Base-by-base conservation (phyloP, 2,888 invertebrate species). In the Ametastegia equiseti region DNA sequence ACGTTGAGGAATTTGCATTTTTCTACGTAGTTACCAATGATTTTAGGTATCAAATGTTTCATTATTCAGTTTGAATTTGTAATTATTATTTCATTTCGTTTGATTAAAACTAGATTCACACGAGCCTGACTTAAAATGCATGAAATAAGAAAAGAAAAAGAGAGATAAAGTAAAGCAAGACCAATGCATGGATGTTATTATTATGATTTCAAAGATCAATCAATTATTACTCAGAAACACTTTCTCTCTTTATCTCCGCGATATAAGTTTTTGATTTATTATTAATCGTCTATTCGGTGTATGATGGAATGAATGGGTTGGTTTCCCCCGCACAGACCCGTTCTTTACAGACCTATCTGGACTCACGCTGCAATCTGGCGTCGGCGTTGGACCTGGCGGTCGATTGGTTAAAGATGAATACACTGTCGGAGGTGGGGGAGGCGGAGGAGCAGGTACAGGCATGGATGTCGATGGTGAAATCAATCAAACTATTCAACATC, bases 321-420 rank as follows among this genome's bases (percentile, higher is more conserved):
- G 89, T 90, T 90, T 90, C 88, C 90, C 89, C 90, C 89, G 89
- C 91, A 90, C 91, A 91, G 91, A 92, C 88, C 91, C 91, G 85
- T 91, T 92, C 87, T 90, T 92, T 92, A 88, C 93, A 96, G 97
- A 98, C 94, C 93, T 98, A 84, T 98, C 98, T 80, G 98, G 98
- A 19, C 93, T 98, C 80, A 98, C 98, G 9, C 93, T 98, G 79
- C 97, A 97, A 90, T 95, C 97, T 3, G 96, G 95, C 11, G 92
- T 92, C 36, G 91, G 91, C 45, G 91, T 91, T 3, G 91, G 91
- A 71, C 91, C 91, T 11, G 95, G 97, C 6, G 96, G 96, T 89
- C 94, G 97, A 86, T 93, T 97, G 86, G 97, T 98, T 45, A 98
- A 98, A 92, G 98, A 98, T 93, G 98, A 98, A 91, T 98, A 98